Base-by-base conservation (phyloP, 2,797 vertebrate species). In the Neomorphus geoffroyi region DNA sequence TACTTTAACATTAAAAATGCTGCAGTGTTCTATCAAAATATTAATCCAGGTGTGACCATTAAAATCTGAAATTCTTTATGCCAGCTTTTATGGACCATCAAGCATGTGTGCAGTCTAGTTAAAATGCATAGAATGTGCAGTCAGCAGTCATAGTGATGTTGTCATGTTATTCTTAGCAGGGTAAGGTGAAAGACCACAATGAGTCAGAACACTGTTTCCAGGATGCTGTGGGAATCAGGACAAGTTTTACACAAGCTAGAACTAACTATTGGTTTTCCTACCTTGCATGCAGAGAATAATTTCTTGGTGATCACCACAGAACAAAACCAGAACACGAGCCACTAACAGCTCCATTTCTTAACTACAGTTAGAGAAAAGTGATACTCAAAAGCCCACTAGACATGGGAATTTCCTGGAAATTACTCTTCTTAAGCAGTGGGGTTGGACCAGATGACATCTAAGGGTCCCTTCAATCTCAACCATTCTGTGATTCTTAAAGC, bases 41-140 rank as follows among this genome's bases (percentile, higher is more conserved):
- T 92, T 92, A 86, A 95, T 91, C 96, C 87, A 88, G 65, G 45
- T 82, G 33, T 79, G 72, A 81, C 30, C 51, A 53, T 91, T 72
- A 91, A 96, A 90, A 81, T 62, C 56, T 45, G 53, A 62, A 46
- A 67, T 39, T 93, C 21, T 69, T 70, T 67, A 19, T 57, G 69
- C 27, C n/a, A 92, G 7, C 26, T 87, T 90, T 75, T 66, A 91
- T 53, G 93, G 73, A 75, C 62, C 50, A 65, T 84, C 75, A 94
- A 88, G 45, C 61, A 95, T 61, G 75, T 92, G 69, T 84, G 57
- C 71, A 75, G 18, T 62, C 66, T 54, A 67, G 10, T 91, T 91
- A 77, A 86, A 71, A 72, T 92, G 67, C 37, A 69, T 15, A 41
- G 32, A 61, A 93, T 33, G 37, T 24, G 71, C 46, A 48, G 14